phyloP scores from a whole-genome alignment of 2,113 vertebrate species.

The Pandion haliaetus region DNA sequence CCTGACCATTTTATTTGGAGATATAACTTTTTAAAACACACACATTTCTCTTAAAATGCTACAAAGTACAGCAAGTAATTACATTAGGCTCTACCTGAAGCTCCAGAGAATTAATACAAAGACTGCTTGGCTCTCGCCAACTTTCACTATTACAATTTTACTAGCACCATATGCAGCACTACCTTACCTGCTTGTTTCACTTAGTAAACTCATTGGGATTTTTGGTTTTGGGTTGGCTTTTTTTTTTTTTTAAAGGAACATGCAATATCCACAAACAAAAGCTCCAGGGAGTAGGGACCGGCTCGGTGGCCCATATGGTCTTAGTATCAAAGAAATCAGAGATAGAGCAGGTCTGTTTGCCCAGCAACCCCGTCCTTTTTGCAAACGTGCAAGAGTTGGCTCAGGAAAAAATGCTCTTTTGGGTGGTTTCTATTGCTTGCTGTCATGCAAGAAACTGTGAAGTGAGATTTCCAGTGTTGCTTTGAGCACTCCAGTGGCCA shows the following conservation, averaged over 20 bases:
- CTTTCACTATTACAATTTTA: slow-evolving; percentile 54
- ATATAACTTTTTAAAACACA: slow-evolving; percentile 43
- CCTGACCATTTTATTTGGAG: slow-evolving; percentile 37
- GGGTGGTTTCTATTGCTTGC: neutral
- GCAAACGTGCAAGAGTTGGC: neutral
- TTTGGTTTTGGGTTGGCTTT: neutral
- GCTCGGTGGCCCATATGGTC: neutral
- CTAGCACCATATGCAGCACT: slow-evolving; percentile 50
- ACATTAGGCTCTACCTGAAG: slow-evolving; percentile 44
- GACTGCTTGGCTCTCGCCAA: slow-evolving; percentile 23
- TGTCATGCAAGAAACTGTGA: neutral
- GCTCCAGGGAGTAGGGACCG: neutral
- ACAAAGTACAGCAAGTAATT: slow-evolving; percentile 48
- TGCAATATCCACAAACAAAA: slow-evolving; percentile 25
- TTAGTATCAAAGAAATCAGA: neutral
- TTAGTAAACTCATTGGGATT: neutral
- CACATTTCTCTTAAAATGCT: slow-evolving; percentile 53
- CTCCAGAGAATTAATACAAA: slow-evolving; percentile 62
- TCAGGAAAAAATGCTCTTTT: neutral
- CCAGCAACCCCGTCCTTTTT: neutral
- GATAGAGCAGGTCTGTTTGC: neutral
- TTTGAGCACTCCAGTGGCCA: neutral
- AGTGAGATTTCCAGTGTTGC: neutral
- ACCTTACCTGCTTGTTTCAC: slow-evolving; percentile 39
- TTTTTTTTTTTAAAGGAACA: neutral